These are phyloP conservation scores for Nannoperca australis DNA, from an alignment of 2,797 vertebrate genomes.

Conservation along the genomic window DNA sequence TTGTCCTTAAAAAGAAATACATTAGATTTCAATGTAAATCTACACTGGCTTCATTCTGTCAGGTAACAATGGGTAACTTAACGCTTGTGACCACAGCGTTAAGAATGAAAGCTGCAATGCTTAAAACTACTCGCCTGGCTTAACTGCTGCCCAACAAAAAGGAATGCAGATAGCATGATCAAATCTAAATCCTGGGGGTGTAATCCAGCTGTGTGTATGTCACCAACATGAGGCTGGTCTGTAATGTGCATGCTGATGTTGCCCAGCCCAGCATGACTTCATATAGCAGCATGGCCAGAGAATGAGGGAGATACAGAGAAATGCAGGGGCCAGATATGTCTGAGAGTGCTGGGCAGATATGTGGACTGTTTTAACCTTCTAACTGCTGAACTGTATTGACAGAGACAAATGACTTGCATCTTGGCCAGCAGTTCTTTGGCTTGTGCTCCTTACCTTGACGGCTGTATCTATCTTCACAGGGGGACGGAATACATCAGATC, in stretches of 20 bases:
- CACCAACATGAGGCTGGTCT: conserved; percentile 55
- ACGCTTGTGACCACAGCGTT: conserved; percentile 19
- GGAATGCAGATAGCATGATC: conserved; percentile 78
- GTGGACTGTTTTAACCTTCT: conserved; percentile 84
- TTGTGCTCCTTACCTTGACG: conserved; percentile 89
- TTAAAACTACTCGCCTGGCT: conserved; percentile 57
- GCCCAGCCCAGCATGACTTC: conserved; percentile 75
- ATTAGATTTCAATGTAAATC: conserved; percentile 32
- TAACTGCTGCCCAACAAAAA: conserved; percentile 43
- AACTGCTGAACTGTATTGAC: conserved; percentile 78
- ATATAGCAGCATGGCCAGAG: conserved; percentile 83
- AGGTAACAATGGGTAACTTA: conserved; percentile 28
- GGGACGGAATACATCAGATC: conserved; percentile 99
- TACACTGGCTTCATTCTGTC: conserved; percentile 24
- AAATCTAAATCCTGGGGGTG: conserved; percentile 51
- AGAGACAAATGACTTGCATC: conserved; percentile 77
- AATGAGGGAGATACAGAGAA: conserved; percentile 65
- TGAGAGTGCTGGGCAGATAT: conserved; percentile 67
- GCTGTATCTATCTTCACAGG: conserved; percentile 95
- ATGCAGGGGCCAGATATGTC: conserved; percentile 54
- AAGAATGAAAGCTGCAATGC: conserved; percentile 53
- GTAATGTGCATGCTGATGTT: conserved; percentile 82
- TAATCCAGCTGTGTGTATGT: conserved; percentile 59
- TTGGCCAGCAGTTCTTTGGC: conserved; percentile 83
- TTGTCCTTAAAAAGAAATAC: conserved; percentile 29